Percentiles rank a stretch among this genome's conserved stretches.
Evolutionary conservation across 2,113 vertebrate genomes (phyloP).

Genomic region (Carettochelys insculpta): DNA sequence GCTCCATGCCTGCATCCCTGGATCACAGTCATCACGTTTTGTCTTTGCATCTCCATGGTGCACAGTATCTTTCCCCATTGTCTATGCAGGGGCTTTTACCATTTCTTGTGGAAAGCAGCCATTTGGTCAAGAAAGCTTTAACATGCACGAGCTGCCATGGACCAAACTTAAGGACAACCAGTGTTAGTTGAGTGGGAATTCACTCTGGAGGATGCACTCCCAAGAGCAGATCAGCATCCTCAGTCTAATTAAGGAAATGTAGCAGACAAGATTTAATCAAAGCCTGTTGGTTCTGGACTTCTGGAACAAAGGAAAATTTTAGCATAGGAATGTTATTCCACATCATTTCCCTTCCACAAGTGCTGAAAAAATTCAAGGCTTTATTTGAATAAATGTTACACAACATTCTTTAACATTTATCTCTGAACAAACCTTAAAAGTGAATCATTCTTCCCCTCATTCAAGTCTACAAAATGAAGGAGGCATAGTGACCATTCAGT

Average conservation of each 20-base stretch:
- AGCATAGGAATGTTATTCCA: conserved; percentile 37
- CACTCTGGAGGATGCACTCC: neutral
- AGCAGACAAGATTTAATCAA: neutral
- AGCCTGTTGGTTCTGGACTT: neutral
- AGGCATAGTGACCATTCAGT: conserved; percentile 78
- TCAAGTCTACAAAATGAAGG: conserved; percentile 84
- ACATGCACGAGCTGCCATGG: neutral
- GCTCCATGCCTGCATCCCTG: rapidly evolving
- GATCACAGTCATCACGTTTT: neutral
- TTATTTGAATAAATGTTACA: conserved; percentile 85
- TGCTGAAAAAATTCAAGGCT: conserved; percentile 81
- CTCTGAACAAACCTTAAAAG: conserved; percentile 79
- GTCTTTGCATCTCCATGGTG: neutral
- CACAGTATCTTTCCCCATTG: neutral
- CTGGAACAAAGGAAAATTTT: neutral
- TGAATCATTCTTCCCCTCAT: conserved; percentile 75
- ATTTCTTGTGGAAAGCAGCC: neutral
- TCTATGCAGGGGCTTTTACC: neutral
- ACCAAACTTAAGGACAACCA: neutral
- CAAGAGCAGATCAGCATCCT: conserved; percentile 12
- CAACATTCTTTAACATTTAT: conserved; percentile 85
- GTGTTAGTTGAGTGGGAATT: neutral
- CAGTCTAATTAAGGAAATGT: conserved; percentile 5
- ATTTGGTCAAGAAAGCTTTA: neutral
- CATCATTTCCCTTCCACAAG: conserved; percentile 70